phyloP scores from a whole-genome alignment of 1,140 invertebrate species.

The Chrysopa pallens region DNA sequence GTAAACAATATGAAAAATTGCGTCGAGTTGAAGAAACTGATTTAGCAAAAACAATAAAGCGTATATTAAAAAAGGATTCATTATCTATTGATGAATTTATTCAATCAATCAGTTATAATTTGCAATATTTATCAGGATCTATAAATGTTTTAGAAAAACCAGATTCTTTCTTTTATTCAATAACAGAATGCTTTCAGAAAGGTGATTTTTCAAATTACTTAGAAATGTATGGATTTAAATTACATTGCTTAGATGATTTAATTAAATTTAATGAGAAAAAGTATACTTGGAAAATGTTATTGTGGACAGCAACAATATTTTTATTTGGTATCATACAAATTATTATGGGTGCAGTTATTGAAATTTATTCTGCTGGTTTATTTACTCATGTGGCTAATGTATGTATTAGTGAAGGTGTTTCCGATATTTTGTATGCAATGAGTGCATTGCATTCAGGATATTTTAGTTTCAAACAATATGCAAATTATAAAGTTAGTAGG shows the following conservation, averaged over 20 bases:
- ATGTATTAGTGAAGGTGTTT: neutral
- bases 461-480: constrained; percentile 4
- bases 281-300: neutral
- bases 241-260: neutral
- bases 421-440: constrained; percentile 1
- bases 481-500: neutral
- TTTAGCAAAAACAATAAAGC: no score
- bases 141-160: no score
- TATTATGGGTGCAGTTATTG: neutral
- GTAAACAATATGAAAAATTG: no score
- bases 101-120: no score
- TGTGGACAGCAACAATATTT: neutral
- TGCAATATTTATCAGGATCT: no score
- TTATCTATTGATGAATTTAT: no score
- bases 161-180: no score
- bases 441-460: constrained; percentile 3
- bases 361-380: neutral
- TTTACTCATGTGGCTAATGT: neutral
- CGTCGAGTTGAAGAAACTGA: no score
- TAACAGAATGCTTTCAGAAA: no score
- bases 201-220: neutral
- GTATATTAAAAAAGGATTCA: no score
- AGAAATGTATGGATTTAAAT: neutral
- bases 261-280: neutral
- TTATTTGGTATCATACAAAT: neutral